Percentiles rank a stretch among this genome's conserved stretches.
phyloP scores from a whole-genome alignment of 2,113 vertebrate genomes.

The Marmota monax region DNA sequence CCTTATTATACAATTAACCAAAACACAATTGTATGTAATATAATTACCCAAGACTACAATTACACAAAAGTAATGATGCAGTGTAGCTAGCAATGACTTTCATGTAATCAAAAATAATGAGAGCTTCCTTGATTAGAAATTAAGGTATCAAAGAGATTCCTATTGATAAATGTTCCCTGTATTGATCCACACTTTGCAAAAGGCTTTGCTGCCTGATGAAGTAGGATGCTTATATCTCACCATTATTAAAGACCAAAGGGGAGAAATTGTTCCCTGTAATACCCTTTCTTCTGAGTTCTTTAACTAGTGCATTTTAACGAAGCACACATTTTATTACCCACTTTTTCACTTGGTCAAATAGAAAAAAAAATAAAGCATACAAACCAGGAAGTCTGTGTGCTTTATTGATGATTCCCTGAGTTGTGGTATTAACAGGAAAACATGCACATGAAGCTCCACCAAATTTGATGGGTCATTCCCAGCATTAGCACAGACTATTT shows the following conservation, averaged over 20 bases:
- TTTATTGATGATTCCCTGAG: neutral
- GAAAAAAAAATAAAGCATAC: neutral
- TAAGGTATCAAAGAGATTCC: conserved; percentile 44
- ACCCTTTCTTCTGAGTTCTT: neutral
- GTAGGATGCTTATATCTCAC: accelerated
- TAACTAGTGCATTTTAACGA: conserved; percentile 45
- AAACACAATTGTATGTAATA: conserved; percentile 69
- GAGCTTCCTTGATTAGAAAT: conserved; percentile 61
- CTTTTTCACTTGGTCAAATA: conserved; percentile 38
- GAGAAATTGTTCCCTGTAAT: neutral
- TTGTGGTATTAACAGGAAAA: neutral
- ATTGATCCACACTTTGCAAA: neutral
- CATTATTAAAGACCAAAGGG: neutral
- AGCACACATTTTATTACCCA: conserved; percentile 33
- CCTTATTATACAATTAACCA: conserved; percentile 70
- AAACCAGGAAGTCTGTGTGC: neutral
- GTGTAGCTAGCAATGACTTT: conserved; percentile 38
- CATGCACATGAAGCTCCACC: neutral
- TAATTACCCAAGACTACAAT: conserved; percentile 72
- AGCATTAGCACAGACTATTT: neutral
- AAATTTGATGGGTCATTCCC: neutral
- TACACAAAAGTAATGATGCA: conserved; percentile 74
- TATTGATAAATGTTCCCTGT: conserved; percentile 44
- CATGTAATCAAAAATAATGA: conserved; percentile 72
- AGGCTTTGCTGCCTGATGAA: neutral